These are phyloP conservation scores for Gandaritis pyraliata DNA, from an alignment of 2,888 invertebrate genomes.

Conservation along the genomic window DNA sequence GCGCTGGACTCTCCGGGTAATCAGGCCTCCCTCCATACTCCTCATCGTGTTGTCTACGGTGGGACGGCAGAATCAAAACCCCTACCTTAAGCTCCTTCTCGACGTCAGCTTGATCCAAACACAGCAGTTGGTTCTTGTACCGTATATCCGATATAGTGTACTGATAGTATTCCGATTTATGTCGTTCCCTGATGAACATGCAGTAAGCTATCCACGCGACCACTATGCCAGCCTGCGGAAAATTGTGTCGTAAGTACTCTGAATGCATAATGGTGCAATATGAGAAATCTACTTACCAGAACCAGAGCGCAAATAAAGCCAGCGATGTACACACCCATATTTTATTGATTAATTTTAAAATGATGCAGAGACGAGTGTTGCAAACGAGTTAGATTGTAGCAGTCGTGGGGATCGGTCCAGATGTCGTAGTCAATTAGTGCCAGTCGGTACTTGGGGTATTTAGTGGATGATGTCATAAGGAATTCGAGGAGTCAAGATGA, in stretches of 20 bases:
- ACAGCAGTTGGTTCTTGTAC: conserved; percentile 56
- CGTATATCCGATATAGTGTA: conserved; percentile 67
- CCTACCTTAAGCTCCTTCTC: conserved; percentile 60
- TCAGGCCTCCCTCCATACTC: conserved; percentile 69
- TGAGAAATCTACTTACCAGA: conserved; percentile 63
- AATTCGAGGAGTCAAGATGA: conserved; percentile 60
- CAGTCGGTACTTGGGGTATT: conserved; percentile 63
- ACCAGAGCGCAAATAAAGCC: conserved; percentile 72
- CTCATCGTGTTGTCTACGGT: conserved; percentile 62
- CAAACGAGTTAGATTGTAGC: conserved; percentile 66
- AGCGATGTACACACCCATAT: conserved; percentile 65
- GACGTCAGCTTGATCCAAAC: conserved; percentile 47
- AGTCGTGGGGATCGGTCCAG: conserved; percentile 57
- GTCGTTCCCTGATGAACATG: conserved; percentile 74
- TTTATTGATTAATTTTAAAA: conserved; percentile 45
- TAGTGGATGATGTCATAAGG: conserved; percentile 74
- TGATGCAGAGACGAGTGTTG: conserved; percentile 58
- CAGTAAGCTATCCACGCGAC: conserved; percentile 73
- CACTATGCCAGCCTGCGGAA: conserved; percentile 66
- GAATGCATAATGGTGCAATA: conserved; percentile 13
- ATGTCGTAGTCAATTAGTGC: conserved; percentile 72
- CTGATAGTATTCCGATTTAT: conserved; percentile 66
- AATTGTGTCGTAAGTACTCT: conserved; percentile 18
- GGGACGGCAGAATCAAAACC: conserved; percentile 68
- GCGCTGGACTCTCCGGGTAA: conserved; percentile 70